Conservation (phyloP, 2,888 invertebrate species). For the Andrena bicolor region DNA sequence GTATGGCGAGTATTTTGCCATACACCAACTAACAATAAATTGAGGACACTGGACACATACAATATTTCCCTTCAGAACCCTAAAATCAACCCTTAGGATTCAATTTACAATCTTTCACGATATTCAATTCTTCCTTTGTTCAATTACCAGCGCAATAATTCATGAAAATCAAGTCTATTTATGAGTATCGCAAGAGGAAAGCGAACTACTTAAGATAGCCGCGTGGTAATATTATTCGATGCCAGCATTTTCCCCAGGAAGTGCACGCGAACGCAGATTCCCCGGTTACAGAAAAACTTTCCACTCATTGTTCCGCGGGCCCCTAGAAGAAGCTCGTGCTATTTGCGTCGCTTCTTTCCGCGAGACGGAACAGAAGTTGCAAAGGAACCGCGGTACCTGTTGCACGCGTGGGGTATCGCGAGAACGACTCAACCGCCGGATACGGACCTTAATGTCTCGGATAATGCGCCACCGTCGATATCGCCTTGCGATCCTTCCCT, state of each 20-base stretch:
- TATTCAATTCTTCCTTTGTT: not conserved
- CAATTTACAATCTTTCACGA: not conserved
- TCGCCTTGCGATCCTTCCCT: conserved; percentile 35
- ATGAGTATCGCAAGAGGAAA: conserved; percentile 19
- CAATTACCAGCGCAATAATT: not conserved
- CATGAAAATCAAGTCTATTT: not conserved
- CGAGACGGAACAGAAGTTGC: conserved; percentile 76
- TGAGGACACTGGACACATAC: not conserved
- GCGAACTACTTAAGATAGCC: conserved; percentile 2
- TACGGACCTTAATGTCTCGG: conserved; percentile 71
- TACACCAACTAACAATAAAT: not conserved
- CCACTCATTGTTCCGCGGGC: conserved; percentile 75
- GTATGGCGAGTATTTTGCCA: not conserved
- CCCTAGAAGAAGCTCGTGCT: conserved; percentile 61
- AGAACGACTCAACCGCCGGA: conserved; percentile 50
- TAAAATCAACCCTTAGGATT: not conserved
- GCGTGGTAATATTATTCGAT: conserved; percentile 25
- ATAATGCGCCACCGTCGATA: conserved; percentile 61
- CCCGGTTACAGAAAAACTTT: conserved; percentile 72
- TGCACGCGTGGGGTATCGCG: conserved; percentile 72
- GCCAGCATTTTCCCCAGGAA: conserved; percentile 61
- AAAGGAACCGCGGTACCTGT: conserved; percentile 78
- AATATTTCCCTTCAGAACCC: not conserved
- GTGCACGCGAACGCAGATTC: conserved; percentile 57
- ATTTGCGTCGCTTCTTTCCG: conserved; percentile 68